phyloP scores from a whole-genome alignment of 1,140 invertebrate species.

The Sminthurides bifidus region DNA sequence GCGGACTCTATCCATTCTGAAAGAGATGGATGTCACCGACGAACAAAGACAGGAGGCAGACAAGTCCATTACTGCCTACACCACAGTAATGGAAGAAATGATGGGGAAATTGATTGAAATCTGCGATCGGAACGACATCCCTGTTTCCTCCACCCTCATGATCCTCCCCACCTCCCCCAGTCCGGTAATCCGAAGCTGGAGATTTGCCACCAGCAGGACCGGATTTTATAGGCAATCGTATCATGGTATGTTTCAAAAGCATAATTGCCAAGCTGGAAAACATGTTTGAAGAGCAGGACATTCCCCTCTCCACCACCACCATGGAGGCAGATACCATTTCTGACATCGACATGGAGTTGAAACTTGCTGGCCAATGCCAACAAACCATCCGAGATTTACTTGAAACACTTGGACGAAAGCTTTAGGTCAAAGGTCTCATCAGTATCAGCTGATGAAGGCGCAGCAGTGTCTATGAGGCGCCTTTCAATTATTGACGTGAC shows the following conservation, averaged over 20 bases:
- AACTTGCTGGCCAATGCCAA: background rate
- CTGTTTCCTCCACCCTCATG: slow-evolving; percentile 1
- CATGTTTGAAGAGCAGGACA: slow-evolving; percentile 15
- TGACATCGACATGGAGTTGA: slow-evolving; percentile 8
- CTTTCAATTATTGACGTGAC: slow-evolving; percentile 1
- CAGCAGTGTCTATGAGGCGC: background rate
- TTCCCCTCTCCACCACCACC: background rate
- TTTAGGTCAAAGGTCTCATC: background rate
- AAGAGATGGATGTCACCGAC: slow-evolving; percentile 11
- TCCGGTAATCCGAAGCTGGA: background rate
- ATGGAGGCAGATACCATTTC: background rate
- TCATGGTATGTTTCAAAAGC: slow-evolving; percentile 11
- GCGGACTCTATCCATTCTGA: slow-evolving; percentile 9
- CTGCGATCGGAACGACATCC: slow-evolving; percentile 16
- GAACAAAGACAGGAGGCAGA: slow-evolving; percentile 12
- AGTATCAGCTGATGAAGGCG: background rate
- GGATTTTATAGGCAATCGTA: slow-evolving; percentile 11
- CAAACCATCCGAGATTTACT: background rate
- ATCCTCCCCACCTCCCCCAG: background rate
- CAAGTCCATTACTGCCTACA: slow-evolving; percentile 12
- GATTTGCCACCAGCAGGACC: no score
- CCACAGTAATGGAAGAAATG: slow-evolving; percentile 22
- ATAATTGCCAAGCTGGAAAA: slow-evolving; percentile 16
- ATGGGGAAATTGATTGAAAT: slow-evolving; percentile 21
- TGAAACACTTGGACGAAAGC: background rate